Evolutionary conservation across 2,797 vertebrate genomes (phyloP), one percentile per base, ranked within the genome.

Genomic region (Smutsia temminckii): DNA sequence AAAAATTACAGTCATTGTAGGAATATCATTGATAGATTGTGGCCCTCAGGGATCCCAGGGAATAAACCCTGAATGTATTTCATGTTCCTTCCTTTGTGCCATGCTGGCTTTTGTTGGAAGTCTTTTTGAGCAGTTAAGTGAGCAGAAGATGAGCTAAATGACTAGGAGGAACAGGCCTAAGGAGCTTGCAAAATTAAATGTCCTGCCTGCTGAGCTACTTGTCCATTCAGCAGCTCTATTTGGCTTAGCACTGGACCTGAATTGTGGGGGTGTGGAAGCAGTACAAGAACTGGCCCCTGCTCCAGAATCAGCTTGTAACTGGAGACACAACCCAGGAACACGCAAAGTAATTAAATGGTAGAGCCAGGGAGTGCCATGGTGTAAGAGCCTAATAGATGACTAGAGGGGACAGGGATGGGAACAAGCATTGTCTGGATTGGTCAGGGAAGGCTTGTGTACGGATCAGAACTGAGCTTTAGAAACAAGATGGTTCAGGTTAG

Each of bases 71-170:
- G 68, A 77, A 34, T 23, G 3, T 29, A 40, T 53, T 71, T 93
- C 66, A 72, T 9, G 2, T 81, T 68, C 40, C 92, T 51, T 84
- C 34, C 57, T 46, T 89, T 68, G 37, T 14, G 46, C 75, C 74
- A 75, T 85, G 29, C 69, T 2, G 0, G 32, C 3, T 84, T 78
- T 94, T 61, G 40, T 59, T 85, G 72, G 40, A 85, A 53, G 61
- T 95, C 57, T 78, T 74, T 74, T 12, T 46, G 89, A 94, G 74
- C 75, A 80, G 46, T 59, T 42, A 79, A 89, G 72, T 89, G 85
- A 94, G 69, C 84, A 61, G 66, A 93, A 86, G 84, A 72, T 61
- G 34, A 92, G 74, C 25, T 34, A 55, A 93, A n/a, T 0, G 8
- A 86, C 61, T 18, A 23, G 66, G n/a, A 89, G 53, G n/a, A 40